Base-by-base conservation (phyloP, 2,797 vertebrate genomes). In the Hypotaenidia okinawae region DNA sequence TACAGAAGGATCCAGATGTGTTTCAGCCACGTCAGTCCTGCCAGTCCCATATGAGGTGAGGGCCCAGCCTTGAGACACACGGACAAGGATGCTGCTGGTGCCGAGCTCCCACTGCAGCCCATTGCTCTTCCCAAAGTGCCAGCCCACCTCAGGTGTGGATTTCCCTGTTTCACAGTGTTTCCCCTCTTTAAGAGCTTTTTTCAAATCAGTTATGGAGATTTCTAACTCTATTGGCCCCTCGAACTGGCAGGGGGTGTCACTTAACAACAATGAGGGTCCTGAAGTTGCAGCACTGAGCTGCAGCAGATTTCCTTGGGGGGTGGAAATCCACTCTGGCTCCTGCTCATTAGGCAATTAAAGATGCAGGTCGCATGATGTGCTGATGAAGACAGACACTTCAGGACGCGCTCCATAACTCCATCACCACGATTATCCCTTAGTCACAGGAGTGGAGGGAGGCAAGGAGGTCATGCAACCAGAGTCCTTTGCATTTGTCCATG, bases 1-100 rank as follows among this genome's bases (percentile, higher is more conserved):
- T 59, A 80, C 61, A 51, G 13, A 74, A 57, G 54, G 75, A 54
- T 41, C 57, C 64, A 35, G 35, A 35, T 0, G 3, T 1, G 0
- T 17, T 80, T 51, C 63, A 67, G 64, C 30, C 9, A 25, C 54
- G 23, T 10, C 1, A 3, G 74, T 86, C 37, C 69, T 58, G 52
- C 28, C 39, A 64, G 14, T 9, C 0, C 0, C 16, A 2, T 37
- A 6, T 3, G 5, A 33, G 35, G 17, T 1, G 7, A 39, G 8
- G 10, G 64, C 11, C 54, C 3, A 2, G 64, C 5, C 2, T 0
- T 3, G 0, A 23, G 68, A 17, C 23, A 17, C 43, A 45, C 7
- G 8, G 55, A 35, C 28, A 32, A 57, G 45, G n/a, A 57, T 1
- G 15, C n/a, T 63, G n/a, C 27, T 3, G 2, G 22, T 28, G 41